Evolutionary conservation across 2,113 vertebrate species (phyloP).

Genomic region (western clawed frog (Xenopus tropicalis)): UCB_Xtro_10.0 CM004443.2:174846001-174846500

Average conservation of each 20-base stretch:
- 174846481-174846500: constrained; percentile 18
- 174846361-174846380: constrained; percentile 40
- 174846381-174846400: constrained; percentile 29
- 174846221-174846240: not conserved
- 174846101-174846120: too few relatives aligned
- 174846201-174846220: not conserved
- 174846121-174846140: too few relatives aligned
- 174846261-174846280: not conserved
- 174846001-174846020: too few relatives aligned
- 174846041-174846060: too few relatives aligned
- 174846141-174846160: too few relatives aligned
- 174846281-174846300: too few relatives aligned
- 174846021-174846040: too few relatives aligned
- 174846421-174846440: constrained; percentile 26
- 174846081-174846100: too few relatives aligned
- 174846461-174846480: constrained; percentile 28
- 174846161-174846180: too few relatives aligned
- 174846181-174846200: too few relatives aligned
- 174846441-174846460: constrained; percentile 22
- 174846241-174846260: not conserved
- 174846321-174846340: constrained; percentile 24
- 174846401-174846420: constrained; percentile 2
- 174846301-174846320: not conserved
- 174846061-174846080: too few relatives aligned
- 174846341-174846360: constrained; percentile 20